These are phyloP conservation scores for Tinamus guttatus DNA, from an alignment of 2,113 vertebrate genomes.

Conservation along the genomic window DNA sequence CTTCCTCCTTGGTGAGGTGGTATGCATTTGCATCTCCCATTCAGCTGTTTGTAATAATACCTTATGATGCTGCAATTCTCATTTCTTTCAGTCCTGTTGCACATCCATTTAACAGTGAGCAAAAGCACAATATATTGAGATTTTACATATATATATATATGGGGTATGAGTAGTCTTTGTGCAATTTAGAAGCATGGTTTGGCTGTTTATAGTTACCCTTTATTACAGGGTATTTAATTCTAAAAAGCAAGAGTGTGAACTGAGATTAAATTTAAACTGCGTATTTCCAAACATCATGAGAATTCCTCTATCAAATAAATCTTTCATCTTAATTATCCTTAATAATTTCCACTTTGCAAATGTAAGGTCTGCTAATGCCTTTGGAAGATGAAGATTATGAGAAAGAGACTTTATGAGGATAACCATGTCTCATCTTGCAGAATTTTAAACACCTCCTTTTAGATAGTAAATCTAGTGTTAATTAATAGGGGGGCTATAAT, in stretches of 20 bases:
- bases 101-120: background rate
- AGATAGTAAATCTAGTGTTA: conserved; percentile 47
- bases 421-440: conserved; percentile 55
- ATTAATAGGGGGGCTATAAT: conserved; percentile 54
- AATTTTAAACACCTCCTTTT: conserved; percentile 50
- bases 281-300: conserved; percentile 50
- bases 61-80: background rate
- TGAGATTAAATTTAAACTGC: conserved; percentile 57
- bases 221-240: background rate
- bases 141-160: too few relatives aligned
- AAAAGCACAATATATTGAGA: background rate
- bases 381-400: conserved; percentile 60
- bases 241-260: conserved; percentile 1
- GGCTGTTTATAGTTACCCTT: conserved; percentile 11
- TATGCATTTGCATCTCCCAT: background rate
- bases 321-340: conserved; percentile 64
- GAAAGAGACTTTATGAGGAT: conserved; percentile 21
- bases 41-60: background rate
- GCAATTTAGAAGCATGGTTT: background rate
- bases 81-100: background rate
- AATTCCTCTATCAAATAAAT: conserved; percentile 56
- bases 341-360: conserved; percentile 68
- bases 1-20: background rate
- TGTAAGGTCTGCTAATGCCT: conserved; percentile 53
- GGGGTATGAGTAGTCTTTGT: background rate